Evolutionary conservation across 2,797 vertebrate species (phyloP).

Genomic region (Hirundo rustica): DNA sequence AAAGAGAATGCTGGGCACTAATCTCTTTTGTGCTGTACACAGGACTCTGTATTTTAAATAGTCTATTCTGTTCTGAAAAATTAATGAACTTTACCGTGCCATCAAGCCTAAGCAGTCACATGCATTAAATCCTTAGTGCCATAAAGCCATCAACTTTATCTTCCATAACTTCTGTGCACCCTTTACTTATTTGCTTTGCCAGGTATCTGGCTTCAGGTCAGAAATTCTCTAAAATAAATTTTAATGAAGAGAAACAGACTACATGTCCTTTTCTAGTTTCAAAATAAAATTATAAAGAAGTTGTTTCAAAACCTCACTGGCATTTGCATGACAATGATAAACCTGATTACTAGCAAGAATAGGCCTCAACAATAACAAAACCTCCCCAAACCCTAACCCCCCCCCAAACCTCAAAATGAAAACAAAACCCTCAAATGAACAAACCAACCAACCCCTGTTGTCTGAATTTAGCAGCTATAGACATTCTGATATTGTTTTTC

Average conservation of each 20-base stretch:
- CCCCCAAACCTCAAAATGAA: not conserved
- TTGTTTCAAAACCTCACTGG: not conserved
- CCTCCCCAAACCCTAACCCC: accelerated
- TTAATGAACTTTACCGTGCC: not conserved
- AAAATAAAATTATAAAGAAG: not conserved
- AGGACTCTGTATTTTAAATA: not conserved
- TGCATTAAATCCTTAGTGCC: not conserved
- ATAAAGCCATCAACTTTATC: not conserved
- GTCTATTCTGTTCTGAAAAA: not conserved
- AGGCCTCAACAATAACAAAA: not conserved
- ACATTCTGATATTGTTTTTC: not conserved
- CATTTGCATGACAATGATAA: not conserved
- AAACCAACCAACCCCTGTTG: not conserved
- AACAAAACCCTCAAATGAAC: not conserved
- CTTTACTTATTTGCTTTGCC: not conserved
- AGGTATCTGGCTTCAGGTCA: not conserved
- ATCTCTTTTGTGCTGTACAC: not conserved
- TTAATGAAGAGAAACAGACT: not conserved
- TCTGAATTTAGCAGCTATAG: not conserved
- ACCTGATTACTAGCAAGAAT: not conserved
- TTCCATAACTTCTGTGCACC: not conserved
- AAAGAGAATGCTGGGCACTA: not conserved
- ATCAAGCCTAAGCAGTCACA: not conserved
- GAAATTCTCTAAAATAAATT: conserved; percentile 2
- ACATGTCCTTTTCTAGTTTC: not conserved